phyloP scores from a whole-genome alignment of 2,797 vertebrate genomes.

The Sebastiscus tertius region DNA sequence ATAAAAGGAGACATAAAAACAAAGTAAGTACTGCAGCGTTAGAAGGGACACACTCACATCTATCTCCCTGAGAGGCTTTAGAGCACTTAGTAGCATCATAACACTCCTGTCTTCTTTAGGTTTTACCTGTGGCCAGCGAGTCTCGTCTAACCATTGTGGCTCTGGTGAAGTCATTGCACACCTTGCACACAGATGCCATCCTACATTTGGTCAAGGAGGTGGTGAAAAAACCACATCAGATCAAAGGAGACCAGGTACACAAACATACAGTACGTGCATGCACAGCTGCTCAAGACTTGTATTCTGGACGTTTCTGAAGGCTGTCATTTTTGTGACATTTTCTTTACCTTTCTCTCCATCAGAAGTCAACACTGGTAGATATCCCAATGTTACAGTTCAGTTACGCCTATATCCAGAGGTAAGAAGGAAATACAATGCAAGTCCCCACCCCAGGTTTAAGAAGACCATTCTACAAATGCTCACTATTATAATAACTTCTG shows the following conservation, averaged over 20 bases:
- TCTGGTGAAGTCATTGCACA: constrained; percentile 88
- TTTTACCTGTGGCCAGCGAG: constrained; percentile 84
- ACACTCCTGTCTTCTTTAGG: constrained; percentile 75
- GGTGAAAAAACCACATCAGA: constrained; percentile 94
- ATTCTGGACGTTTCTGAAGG: neutral
- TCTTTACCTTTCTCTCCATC: constrained; percentile 49
- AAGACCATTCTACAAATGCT: neutral
- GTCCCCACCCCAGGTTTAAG: neutral
- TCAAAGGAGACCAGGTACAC: constrained; percentile 93
- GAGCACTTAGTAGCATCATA: neutral
- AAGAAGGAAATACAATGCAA: constrained; percentile 66
- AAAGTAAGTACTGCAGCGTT: constrained; percentile 79
- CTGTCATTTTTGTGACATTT: neutral
- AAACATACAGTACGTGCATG: neutral
- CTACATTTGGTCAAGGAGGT: constrained; percentile 93
- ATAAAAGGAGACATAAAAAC: constrained; percentile 86
- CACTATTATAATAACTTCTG: neutral
- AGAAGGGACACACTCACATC: neutral
- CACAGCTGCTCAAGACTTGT: neutral
- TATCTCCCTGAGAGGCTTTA: neutral
- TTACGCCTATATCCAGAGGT: constrained; percentile 93
- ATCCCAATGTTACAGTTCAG: constrained; percentile 94
- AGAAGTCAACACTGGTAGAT: constrained; percentile 88
- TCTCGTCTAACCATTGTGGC: constrained; percentile 90
- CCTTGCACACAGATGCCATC: constrained; percentile 86